These are phyloP conservation scores for Macroramphosus scolopax DNA, from an alignment of 2,797 vertebrate genomes.

Conservation along the genomic window DNA sequence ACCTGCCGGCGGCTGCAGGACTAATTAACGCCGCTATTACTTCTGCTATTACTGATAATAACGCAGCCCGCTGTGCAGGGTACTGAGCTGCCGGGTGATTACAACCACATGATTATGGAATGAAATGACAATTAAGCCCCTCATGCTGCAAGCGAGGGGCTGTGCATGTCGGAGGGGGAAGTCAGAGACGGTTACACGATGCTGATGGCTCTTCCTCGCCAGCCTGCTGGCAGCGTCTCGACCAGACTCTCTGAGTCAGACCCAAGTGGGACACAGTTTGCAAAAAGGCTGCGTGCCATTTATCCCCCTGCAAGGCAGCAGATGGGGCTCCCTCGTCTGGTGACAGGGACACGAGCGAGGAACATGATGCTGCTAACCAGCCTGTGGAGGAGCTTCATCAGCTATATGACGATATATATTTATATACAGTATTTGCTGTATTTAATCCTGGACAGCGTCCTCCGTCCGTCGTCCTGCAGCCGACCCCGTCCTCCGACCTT, in stretches of 20 bases:
- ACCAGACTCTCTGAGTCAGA: constrained; percentile 36
- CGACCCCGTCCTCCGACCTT: constrained; percentile 58
- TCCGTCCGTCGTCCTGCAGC: constrained; percentile 36
- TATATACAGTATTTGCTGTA: too few relatives aligned
- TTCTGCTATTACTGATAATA: background rate
- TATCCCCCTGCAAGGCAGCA: constrained; percentile 27
- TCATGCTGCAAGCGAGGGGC: background rate
- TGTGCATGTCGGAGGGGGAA: background rate
- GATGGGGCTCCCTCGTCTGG: constrained; percentile 37
- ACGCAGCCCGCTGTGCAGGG: background rate
- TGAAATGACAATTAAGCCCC: background rate
- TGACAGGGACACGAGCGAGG: constrained; percentile 31
- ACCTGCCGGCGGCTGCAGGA: background rate
- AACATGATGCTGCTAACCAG: constrained; percentile 33
- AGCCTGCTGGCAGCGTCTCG: constrained; percentile 5
- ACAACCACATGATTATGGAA: background rate
- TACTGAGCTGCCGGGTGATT: constrained; percentile 1
- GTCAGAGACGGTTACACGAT: background rate
- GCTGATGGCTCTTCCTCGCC: constrained; percentile 46
- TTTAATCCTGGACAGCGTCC: too few relatives aligned
- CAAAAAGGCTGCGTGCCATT: constrained; percentile 23
- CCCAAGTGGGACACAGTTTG: constrained; percentile 34
- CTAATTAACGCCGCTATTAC: background rate
- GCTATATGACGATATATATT: too few relatives aligned
- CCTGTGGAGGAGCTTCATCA: constrained; percentile 25